phyloP scores from a whole-genome alignment of 1,140 invertebrate species.

The Drosophila micromelanica region DNA sequence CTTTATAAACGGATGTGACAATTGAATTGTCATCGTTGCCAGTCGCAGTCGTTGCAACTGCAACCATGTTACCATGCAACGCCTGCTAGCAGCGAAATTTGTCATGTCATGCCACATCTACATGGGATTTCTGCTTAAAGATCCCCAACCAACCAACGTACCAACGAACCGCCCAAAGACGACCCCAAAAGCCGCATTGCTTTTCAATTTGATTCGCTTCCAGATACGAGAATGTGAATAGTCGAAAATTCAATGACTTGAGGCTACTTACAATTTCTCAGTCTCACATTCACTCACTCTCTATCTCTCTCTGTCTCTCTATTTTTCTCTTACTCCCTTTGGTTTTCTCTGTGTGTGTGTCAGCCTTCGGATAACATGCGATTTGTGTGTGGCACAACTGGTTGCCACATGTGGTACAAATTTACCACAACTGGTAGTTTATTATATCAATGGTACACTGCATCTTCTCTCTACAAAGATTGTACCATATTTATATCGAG shows the following conservation, averaged over 20 bases:
- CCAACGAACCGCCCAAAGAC: not conserved
- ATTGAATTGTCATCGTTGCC: slow-evolving; percentile 45
- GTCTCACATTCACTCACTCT: not conserved
- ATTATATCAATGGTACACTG: too few species aligned
- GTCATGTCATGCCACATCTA: slow-evolving; percentile 35
- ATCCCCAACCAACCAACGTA: not conserved
- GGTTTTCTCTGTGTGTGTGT: slow-evolving; percentile 19
- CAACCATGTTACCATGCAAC: slow-evolving; percentile 21
- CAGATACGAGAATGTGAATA: slow-evolving; percentile 42
- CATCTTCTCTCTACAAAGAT: too few species aligned
- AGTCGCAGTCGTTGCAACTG: slow-evolving; percentile 4
- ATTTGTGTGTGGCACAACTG: slow-evolving; percentile 26
- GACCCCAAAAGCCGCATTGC: slow-evolving; percentile 10
- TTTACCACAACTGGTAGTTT: too few species aligned
- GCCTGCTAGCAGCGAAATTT: slow-evolving; percentile 30
- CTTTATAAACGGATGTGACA: slow-evolving; percentile 56
- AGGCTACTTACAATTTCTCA: slow-evolving; percentile 6
- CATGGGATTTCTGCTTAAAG: slow-evolving; percentile 29
- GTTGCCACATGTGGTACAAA: not conserved
- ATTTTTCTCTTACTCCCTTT: not conserved
- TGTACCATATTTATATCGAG: too few species aligned
- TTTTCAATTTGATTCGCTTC: slow-evolving; percentile 45
- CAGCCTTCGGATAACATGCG: slow-evolving; percentile 35
- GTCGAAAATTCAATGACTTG: slow-evolving; percentile 35
- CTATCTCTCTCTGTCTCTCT: too few species aligned